A percentile compares a stretch with the other conserved stretches of the same genome.
phyloP scores from a whole-genome alignment of 2,797 vertebrate species.

The Pseudochirops corinnae region DNA sequence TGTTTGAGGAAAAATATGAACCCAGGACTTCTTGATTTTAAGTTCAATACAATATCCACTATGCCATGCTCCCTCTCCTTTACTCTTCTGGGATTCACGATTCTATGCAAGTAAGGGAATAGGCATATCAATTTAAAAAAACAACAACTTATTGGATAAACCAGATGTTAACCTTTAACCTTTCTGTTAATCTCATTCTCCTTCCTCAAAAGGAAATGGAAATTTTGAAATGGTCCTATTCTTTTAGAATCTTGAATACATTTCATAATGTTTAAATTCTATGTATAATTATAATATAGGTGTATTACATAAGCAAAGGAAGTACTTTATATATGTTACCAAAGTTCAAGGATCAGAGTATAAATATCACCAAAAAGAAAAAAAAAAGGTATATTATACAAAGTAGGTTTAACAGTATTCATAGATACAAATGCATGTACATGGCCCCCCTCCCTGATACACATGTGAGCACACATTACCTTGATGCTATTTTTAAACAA shows the following conservation, averaged over 20 bases:
- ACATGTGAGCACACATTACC: slow-evolving; percentile 84
- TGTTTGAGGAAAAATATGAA: not conserved
- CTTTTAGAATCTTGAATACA: not conserved
- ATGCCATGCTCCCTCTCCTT: not conserved
- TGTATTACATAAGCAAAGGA: not conserved
- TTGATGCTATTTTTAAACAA: slow-evolving; percentile 98
- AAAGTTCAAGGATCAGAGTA: not conserved
- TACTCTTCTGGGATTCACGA: not conserved
- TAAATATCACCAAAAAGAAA: not conserved
- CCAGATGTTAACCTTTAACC: no score
- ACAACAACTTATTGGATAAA: not conserved
- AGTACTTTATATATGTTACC: not conserved
- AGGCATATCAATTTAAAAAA: not conserved
- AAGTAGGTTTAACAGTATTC: fast-evolving
- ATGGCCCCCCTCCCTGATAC: not conserved
- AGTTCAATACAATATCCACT: not conserved
- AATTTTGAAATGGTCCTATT: not conserved
- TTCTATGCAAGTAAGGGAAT: not conserved
- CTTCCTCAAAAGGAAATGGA: not conserved
- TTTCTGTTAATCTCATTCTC: no score
- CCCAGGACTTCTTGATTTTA: not conserved
- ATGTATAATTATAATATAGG: not conserved
- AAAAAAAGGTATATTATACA: fast-evolving
- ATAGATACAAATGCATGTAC: slow-evolving; percentile 2
- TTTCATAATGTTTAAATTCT: not conserved